Evolutionary conservation across 2,888 invertebrate species (phyloP), one percentile per base, ranked within the genome.

Genomic region (Cataglyphis albicans): DNA sequence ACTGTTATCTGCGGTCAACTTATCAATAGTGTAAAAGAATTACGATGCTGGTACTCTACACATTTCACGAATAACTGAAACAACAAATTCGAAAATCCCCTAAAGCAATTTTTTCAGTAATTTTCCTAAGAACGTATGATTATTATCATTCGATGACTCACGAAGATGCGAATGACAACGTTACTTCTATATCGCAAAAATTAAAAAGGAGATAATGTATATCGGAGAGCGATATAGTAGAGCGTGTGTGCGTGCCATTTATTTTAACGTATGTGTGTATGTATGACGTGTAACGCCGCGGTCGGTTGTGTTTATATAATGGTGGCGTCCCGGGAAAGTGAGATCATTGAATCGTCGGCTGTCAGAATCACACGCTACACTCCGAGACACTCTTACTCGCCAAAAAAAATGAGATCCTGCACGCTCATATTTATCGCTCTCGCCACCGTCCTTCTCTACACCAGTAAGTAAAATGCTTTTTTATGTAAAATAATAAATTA

Each of bases 291-390:
- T 86, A 82, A 86, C 82, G 85, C 64, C 65, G 82, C 65, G 82
- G 84, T 87, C 81, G 86, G 85, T 87, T 91, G 76, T 89, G 89
- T 92, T 91, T 92, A 93, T 92, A 92, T 92, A 92, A 92, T 88
- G 92, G 86, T 88, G 87, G 88, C 84, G 86, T 35, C 68, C 81
- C 87, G 90, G 88, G 89, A 92, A 92, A 91, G 92, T 90, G 87
- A 88, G 88, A 92, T 84, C 93, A 93, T 91, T 93, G 89, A 92
- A 90, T 90, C 91, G 91, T 88, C 86, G 90, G 89, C 92, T 91
- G 91, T 92, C 91, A 92, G 86, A 87, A 88, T 76, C 87, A 85
- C 86, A 76, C 87, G 80, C 72, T 67, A 72, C 52, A n/a, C 64
- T 35, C 76, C 55, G 61, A 38, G 61, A 44, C 83, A 59, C 61